Conservation (phyloP, 2,113 vertebrate species). For the Oryzias melastigma region DNA sequence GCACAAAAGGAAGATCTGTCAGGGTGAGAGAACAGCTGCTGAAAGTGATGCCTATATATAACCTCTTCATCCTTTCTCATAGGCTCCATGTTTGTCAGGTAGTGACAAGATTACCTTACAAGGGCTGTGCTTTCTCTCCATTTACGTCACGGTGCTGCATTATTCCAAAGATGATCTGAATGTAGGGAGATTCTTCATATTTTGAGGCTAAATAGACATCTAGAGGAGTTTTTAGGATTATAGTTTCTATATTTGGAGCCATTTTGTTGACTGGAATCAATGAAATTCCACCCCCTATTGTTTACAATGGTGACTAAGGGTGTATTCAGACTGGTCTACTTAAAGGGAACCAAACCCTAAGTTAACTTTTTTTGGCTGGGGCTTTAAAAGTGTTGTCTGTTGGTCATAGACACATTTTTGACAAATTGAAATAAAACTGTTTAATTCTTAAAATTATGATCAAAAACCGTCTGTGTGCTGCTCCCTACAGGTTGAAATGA, state of each 20-base stretch:
- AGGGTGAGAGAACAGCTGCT: constrained; percentile 23
- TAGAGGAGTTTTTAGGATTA: neutral
- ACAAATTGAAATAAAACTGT: too few species aligned
- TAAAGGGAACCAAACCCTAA: too few species aligned
- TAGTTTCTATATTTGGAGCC: neutral
- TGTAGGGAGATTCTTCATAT: neutral
- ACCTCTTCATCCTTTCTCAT: neutral
- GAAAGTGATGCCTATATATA: constrained; percentile 26
- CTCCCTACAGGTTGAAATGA: too few species aligned
- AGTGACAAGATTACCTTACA: neutral
- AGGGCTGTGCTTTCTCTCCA: too few species aligned
- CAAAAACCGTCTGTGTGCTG: too few species aligned
- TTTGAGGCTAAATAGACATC: neutral
- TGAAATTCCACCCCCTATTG: neutral
- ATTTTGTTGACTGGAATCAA: neutral
- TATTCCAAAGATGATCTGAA: neutral
- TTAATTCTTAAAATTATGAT: too few species aligned
- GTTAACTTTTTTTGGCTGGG: too few species aligned
- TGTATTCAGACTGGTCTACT: too few species aligned
- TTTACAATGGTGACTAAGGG: neutral
- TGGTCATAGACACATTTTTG: too few species aligned
- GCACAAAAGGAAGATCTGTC: constrained; percentile 19
- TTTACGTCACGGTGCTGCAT: too few species aligned
- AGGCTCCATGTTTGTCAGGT: neutral
- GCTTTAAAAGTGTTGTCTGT: too few species aligned